A percentile compares a stretch with the other conserved stretches of the same genome.
These are phyloP conservation scores for Corythaixoides concolor DNA, from an alignment of 2,113 vertebrate genomes.

Conservation along the genomic window DNA sequence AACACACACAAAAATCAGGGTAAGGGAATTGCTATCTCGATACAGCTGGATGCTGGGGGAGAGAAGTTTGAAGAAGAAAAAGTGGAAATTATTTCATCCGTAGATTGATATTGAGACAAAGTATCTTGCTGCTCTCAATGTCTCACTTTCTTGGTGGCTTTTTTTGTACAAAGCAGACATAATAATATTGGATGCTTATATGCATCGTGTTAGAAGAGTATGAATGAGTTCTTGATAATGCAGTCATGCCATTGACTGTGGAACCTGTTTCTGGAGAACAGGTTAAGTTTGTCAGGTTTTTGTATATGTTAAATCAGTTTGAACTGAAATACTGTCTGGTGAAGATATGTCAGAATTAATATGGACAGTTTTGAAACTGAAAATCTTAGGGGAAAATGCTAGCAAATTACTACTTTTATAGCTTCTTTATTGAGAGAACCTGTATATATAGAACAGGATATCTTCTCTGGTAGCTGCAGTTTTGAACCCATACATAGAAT, in stretches of 20 bases:
- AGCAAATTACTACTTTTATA: neutral
- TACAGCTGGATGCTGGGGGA: neutral
- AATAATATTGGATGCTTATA: neutral
- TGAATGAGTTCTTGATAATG: neutral
- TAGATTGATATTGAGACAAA: neutral
- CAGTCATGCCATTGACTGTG: neutral
- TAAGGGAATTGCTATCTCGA: neutral
- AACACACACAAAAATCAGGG: neutral
- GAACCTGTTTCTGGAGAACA: neutral
- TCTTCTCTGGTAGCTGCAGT: neutral
- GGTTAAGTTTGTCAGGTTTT: neutral
- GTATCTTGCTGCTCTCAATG: neutral
- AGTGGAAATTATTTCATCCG: neutral
- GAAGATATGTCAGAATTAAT: neutral
- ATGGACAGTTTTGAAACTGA: neutral
- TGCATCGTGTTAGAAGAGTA: neutral
- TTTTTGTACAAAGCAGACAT: neutral
- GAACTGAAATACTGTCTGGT: neutral
- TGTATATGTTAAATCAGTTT: neutral
- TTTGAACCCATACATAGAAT: neutral
- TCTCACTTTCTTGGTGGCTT: neutral
- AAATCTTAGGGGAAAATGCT: neutral
- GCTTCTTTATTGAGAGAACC: neutral
- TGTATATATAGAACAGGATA: neutral
- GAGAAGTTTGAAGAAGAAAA: neutral